Conservation (phyloP, 2,797 vertebrate genomes). For the Karalla daura region DNA sequence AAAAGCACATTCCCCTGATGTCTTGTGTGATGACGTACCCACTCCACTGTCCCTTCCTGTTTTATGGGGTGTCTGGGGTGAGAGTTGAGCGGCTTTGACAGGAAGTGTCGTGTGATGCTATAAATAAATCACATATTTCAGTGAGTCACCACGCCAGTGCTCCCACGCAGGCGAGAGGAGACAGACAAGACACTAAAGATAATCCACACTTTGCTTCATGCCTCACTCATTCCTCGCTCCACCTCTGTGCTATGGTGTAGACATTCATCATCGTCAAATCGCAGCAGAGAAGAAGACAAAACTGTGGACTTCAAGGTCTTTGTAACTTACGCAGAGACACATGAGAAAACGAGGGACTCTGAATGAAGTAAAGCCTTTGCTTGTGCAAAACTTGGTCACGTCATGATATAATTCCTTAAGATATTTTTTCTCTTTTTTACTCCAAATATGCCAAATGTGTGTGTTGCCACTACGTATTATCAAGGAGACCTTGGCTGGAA, state of each 20-base stretch:
- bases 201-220: constrained; percentile 7
- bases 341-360: background rate
- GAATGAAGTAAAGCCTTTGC: background rate
- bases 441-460: background rate
- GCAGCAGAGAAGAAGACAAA: background rate
- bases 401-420: background rate
- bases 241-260: background rate
- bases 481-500: too few relatives aligned
- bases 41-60: constrained; percentile 15
- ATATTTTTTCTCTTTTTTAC: background rate
- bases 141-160: constrained; percentile 62
- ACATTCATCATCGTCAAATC: background rate
- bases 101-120: constrained; percentile 51
- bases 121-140: constrained; percentile 66
- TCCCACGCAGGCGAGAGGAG: constrained; percentile 17
- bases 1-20: background rate
- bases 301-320: background rate
- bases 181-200: constrained; percentile 39
- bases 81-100: constrained; percentile 61
- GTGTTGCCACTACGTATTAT: background rate
- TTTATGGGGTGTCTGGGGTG: constrained; percentile 49
- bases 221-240: background rate
- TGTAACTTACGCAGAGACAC: background rate
- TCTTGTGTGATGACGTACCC: background rate
- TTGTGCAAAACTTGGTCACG: background rate